A percentile compares a stretch with the other conserved stretches of the same genome.
phyloP scores from a whole-genome alignment of 2,888 invertebrate species.

The Ypsolopha sequella region DNA sequence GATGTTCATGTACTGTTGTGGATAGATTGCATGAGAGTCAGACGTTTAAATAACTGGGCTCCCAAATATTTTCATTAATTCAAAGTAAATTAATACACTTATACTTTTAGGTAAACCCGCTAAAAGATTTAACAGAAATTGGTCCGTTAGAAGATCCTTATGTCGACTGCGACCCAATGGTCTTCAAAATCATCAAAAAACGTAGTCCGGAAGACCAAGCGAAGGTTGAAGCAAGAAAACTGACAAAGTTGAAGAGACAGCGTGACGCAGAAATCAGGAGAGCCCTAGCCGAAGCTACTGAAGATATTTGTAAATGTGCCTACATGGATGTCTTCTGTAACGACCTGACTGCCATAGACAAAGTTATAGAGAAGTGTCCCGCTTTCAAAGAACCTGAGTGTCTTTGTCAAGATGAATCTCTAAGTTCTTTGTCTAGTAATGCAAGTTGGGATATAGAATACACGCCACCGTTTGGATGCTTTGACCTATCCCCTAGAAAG shows the following conservation, averaged over 20 bases:
- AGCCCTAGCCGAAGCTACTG: constrained; percentile 52
- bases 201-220: constrained; percentile 65
- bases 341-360: constrained; percentile 53
- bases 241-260: constrained; percentile 66
- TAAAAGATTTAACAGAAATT: constrained; percentile 72
- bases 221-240: constrained; percentile 64
- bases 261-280: constrained; percentile 64
- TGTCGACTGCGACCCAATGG: constrained; percentile 75
- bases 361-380: constrained; percentile 53
- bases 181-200: constrained; percentile 76
- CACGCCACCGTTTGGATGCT: constrained; percentile 78
- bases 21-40: too few relatives aligned
- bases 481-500: constrained; percentile 68
- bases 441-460: constrained; percentile 79
- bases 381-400: constrained; percentile 58
- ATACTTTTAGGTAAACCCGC: constrained; percentile 67
- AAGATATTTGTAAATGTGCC: constrained; percentile 62
- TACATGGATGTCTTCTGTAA: constrained; percentile 66
- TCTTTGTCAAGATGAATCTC: constrained; percentile 44
- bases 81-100: neutral
- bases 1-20: too few relatives aligned
- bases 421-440: constrained; percentile 65
- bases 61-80: neutral
- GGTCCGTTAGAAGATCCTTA: constrained; percentile 75
- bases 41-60: too few relatives aligned